Conservation (phyloP, 2,113 vertebrate species). For the Guaruba guarouba region DNA sequence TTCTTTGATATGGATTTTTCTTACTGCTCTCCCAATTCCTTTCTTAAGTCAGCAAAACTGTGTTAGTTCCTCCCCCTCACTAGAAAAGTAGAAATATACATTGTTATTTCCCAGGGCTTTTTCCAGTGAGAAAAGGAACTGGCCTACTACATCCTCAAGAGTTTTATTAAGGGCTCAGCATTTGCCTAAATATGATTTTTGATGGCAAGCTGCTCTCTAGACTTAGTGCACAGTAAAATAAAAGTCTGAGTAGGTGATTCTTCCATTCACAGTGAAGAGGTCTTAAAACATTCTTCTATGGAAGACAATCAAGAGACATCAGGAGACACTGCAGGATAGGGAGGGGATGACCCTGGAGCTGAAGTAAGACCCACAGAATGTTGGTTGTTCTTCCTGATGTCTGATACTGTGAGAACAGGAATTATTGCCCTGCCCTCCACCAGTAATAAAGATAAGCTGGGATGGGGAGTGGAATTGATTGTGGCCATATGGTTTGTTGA, state of each 20-base stretch:
- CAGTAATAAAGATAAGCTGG: conserved; percentile 64
- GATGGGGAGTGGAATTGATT: conserved; percentile 56
- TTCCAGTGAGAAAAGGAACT: background rate
- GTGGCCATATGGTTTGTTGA: conserved; percentile 58
- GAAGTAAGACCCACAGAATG: conserved; percentile 29
- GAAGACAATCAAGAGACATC: conserved; percentile 20
- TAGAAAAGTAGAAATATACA: background rate
- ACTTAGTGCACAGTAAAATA: background rate
- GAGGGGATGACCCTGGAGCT: conserved; percentile 31
- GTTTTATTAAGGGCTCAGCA: background rate
- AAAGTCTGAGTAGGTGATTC: background rate
- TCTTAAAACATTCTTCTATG: background rate
- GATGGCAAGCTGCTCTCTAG: background rate
- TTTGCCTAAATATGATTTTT: background rate
- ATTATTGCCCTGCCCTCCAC: conserved; percentile 52
- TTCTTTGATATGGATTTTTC: background rate
- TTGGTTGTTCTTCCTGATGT: background rate
- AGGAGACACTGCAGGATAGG: background rate
- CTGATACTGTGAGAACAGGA: conserved; percentile 11
- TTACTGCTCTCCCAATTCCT: background rate
- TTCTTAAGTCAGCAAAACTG: background rate
- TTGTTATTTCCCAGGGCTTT: background rate
- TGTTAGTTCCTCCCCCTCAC: background rate
- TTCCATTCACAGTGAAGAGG: background rate
- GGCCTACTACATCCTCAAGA: background rate